Conservation (phyloP, 2,113 vertebrate genomes). For the Chitala chitala region DNA sequence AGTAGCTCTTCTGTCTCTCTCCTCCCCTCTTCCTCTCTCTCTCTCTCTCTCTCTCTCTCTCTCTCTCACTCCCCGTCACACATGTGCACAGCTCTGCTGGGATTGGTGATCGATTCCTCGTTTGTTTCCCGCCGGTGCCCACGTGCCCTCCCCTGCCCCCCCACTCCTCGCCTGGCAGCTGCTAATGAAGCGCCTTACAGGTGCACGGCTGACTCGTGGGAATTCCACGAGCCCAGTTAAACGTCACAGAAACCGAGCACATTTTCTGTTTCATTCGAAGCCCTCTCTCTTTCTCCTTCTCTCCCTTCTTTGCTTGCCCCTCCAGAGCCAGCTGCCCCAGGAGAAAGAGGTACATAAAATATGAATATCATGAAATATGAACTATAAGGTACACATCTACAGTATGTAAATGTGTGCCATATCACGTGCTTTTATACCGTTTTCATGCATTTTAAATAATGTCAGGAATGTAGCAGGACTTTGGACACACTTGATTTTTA, state of each 20-base stretch:
- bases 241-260: background rate
- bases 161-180: background rate
- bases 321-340: background rate
- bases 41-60: constrained; percentile 12
- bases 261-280: background rate
- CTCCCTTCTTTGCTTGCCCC: background rate
- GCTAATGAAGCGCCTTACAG: background rate
- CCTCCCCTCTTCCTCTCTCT: too few species aligned
- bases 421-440: too few species aligned
- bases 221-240: background rate
- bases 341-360: background rate
- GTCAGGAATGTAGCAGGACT: too few species aligned
- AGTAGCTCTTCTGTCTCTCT: too few species aligned
- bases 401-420: background rate
- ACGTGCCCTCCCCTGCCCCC: background rate
- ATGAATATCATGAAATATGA: background rate
- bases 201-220: background rate
- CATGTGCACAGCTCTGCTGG: background rate
- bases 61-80: background rate
- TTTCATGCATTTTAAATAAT: too few species aligned
- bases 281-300: background rate
- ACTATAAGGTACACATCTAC: background rate
- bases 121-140: background rate
- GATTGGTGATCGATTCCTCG: constrained; percentile 17
- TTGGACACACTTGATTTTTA: too few species aligned